phyloP scores from a whole-genome alignment of 1,140 invertebrate species.

The Pseudomyrmex dendroicus region DNA sequence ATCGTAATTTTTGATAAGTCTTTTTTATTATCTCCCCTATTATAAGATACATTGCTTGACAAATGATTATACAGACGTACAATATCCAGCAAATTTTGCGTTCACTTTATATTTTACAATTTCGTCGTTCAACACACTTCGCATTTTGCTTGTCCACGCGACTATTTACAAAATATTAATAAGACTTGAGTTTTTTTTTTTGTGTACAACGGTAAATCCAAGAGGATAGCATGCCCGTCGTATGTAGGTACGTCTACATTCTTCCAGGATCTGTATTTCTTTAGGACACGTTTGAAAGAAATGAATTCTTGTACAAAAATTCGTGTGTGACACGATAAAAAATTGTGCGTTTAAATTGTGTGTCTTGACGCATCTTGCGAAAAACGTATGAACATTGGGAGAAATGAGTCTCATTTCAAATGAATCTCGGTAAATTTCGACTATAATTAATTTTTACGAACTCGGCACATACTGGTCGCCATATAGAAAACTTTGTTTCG shows the following conservation, averaged over 20 bases:
- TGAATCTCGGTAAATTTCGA: constrained; percentile 48
- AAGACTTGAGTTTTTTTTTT: constrained; percentile 42
- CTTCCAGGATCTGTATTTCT: background rate
- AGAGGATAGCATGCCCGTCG: constrained; percentile 6
- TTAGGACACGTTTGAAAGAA: background rate
- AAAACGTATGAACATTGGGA: constrained; percentile 30
- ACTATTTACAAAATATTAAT: constrained; percentile 69
- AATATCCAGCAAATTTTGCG: constrained; percentile 76
- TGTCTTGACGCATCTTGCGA: constrained; percentile 19
- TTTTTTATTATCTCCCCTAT: constrained; percentile 82
- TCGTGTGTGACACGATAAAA: constrained; percentile 18
- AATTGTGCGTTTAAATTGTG: constrained; percentile 49
- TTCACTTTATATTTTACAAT: constrained; percentile 77
- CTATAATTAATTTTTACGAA: constrained; percentile 61
- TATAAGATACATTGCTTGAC: constrained; percentile 84
- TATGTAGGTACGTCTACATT: background rate
- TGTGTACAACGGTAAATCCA: constrained; percentile 51
- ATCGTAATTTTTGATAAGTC: constrained; percentile 53
- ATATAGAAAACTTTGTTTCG: constrained; percentile 52
- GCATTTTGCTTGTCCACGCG: constrained; percentile 37
- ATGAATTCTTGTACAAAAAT: background rate
- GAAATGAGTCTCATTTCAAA: constrained; percentile 54
- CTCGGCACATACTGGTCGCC: constrained; percentile 11
- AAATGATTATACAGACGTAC: constrained; percentile 84
- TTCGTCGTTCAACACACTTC: constrained; percentile 69